A percentile compares a stretch with the other conserved stretches of the same genome.
These are phyloP conservation scores for Cynoglossus semilaevis DNA, from an alignment of 2,113 vertebrate genomes.

Conservation along the genomic window DNA sequence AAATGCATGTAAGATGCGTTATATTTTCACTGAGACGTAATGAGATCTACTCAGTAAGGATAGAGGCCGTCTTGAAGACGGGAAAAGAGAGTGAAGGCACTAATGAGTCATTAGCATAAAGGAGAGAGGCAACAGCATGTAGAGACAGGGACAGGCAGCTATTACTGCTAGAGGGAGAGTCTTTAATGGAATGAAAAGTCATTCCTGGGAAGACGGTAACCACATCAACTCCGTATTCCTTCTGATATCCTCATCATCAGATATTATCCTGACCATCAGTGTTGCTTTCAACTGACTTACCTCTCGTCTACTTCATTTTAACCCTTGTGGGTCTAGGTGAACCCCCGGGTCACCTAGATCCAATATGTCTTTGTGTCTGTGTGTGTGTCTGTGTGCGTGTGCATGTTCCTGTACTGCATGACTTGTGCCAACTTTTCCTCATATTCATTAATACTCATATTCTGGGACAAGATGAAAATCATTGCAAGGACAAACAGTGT, in stretches of 20 bases:
- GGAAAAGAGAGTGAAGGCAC: conserved; percentile 27
- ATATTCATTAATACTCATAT: too few species aligned
- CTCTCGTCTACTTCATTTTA: conserved; percentile 1
- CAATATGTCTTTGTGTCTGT: too few species aligned
- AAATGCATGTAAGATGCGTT: conserved; percentile 12
- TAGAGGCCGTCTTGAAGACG: conserved; percentile 40
- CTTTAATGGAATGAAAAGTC: conserved; percentile 28
- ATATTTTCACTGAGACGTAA: conserved; percentile 35
- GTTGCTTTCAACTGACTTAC: conserved; percentile 23
- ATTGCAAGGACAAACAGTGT: too few species aligned
- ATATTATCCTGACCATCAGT: conserved; percentile 21
- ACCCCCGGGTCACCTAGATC: too few species aligned
- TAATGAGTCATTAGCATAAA: conserved; percentile 54
- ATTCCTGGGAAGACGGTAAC: conserved; percentile 26
- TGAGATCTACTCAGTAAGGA: conserved; percentile 58
- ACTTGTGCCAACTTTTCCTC: too few species aligned
- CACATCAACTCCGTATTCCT: conserved; percentile 16
- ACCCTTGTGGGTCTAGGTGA: too few species aligned
- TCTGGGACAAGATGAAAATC: too few species aligned
- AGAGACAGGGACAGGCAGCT: conserved; percentile 27
- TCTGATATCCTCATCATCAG: conserved; percentile 21
- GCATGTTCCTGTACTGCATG: too few species aligned
- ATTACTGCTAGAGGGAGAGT: conserved; percentile 30
- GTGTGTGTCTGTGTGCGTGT: too few species aligned
- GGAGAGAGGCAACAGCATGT: conserved; percentile 50